Evolutionary conservation across 2,797 vertebrate genomes (phyloP).

Genomic region (Sebastes steindachneri): DNA sequence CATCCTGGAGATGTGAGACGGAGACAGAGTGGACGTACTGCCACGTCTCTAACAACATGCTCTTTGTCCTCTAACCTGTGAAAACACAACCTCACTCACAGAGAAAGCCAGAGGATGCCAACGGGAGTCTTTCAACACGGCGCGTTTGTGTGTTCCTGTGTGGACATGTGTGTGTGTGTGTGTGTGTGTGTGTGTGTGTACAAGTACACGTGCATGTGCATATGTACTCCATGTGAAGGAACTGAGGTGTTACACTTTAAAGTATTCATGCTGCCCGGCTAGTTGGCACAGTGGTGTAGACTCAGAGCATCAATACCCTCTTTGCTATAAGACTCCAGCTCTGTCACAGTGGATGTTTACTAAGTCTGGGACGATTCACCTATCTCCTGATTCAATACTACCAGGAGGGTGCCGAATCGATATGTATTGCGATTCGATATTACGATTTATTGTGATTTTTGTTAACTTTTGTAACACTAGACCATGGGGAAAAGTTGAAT

Average conservation of each 20-base stretch:
- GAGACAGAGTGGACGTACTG: slow-evolving; percentile 9
- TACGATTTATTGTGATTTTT: too few relatives aligned
- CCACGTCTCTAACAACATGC: slow-evolving; percentile 40
- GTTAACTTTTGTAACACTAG: too few relatives aligned
- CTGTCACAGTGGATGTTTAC: too few relatives aligned
- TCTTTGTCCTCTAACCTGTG: slow-evolving; percentile 35
- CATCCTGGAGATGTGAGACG: slow-evolving; percentile 47
- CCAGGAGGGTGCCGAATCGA: too few relatives aligned
- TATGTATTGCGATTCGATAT: too few relatives aligned
- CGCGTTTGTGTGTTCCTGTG: background rate
- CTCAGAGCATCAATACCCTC: background rate
- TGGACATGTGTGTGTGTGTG: background rate
- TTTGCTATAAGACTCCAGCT: too few relatives aligned
- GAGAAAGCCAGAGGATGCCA: slow-evolving; percentile 37
- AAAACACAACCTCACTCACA: slow-evolving; percentile 20
- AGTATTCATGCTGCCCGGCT: slow-evolving; percentile 11
- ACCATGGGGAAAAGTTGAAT: too few relatives aligned
- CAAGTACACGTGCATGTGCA: background rate
- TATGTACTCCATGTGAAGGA: background rate
- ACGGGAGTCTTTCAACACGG: slow-evolving; percentile 1
- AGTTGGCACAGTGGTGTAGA: background rate
- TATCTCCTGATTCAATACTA: too few relatives aligned
- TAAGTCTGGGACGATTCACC: too few relatives aligned
- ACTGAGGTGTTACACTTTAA: slow-evolving; percentile 11
- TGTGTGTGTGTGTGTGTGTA: slow-evolving; percentile 4